Percentiles rank a stretch among this genome's conserved stretches.
phyloP scores from a whole-genome alignment of 1,140 invertebrate species.

The Apis florea region DNA sequence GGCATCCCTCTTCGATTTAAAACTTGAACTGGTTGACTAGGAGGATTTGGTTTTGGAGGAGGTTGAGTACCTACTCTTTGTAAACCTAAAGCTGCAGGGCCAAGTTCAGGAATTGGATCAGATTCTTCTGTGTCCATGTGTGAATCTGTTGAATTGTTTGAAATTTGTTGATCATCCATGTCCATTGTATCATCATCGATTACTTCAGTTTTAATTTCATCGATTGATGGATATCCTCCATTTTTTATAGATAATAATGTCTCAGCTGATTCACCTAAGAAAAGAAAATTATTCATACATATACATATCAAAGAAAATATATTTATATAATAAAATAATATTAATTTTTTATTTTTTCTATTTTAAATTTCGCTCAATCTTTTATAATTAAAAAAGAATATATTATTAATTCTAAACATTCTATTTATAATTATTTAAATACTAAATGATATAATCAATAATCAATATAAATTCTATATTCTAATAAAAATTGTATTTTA shows the following conservation, averaged over 20 bases:
- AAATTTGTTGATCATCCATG: constrained; percentile 79
- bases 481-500: neutral
- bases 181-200: constrained; percentile 84
- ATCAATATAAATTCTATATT: neutral
- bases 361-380: neutral
- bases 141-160: constrained; percentile 76
- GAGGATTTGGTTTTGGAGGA: constrained; percentile 84
- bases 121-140: constrained; percentile 83
- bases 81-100: constrained; percentile 87
- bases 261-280: constrained; percentile 80
- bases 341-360: neutral
- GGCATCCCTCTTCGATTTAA: constrained; percentile 93
- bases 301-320: too few species aligned
- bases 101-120: constrained; percentile 84
- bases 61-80: constrained; percentile 88
- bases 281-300: neutral
- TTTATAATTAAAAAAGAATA: neutral
- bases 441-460: neutral
- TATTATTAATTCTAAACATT: neutral
- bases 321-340: constrained; percentile 1
- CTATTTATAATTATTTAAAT: neutral
- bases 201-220: constrained; percentile 77
- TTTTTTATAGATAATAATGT: constrained; percentile 82
- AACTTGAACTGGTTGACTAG: constrained; percentile 86
- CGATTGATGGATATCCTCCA: constrained; percentile 77